Evolutionary conservation across 64 coral and sea anemone species (phyloP), one percentile per base, ranked within the genome.

Genomic region (Acropora tenuis): DNA sequence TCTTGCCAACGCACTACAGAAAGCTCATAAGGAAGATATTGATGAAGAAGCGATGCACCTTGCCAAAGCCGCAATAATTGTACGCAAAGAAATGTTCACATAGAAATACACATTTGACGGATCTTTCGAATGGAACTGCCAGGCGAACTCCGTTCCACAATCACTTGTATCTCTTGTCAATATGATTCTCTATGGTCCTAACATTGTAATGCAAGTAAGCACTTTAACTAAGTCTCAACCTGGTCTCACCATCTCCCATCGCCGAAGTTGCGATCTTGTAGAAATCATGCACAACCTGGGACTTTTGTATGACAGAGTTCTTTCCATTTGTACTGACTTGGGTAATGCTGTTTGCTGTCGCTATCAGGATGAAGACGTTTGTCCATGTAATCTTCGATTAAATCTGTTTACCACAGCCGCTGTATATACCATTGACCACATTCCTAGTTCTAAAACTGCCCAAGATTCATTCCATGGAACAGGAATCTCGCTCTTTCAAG

Each of bases 251-350:
- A 77, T 90, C n/a, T 17, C 80, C 42, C 55, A 41, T 47, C 87
- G 79, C 13, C 77, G 78, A 2, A 90, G 79, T 9, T 69, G 92
- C 41, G 87, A 94, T 1, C 87, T 94, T 30, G 30, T 20, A 42
- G 90, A 79, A 86, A 66, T 46, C 75, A 60, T 90, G 74, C n/a
- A 94, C 74, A 94, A 50, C 11, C 69, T 94, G 61, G 87, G 88
- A 78, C 69, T 94, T 60, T 94, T 88, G 6, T 94, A 94, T 90
- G 93, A 94, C 72, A 94, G 92, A 89, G 80, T 94, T 16, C 75
- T 94, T 79, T 55, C 73, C 41, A 90, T 94, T 75, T 94, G 88
- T 63, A 94, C 50, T 6, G 87, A 89, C 47, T n/a, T 93, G 41
- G 92, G 92, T 3, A 88, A 88, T 88, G 69, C 76, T 43, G 84